Conservation (phyloP, 2,113 vertebrate species). For the Labrus mixtus region DNA sequence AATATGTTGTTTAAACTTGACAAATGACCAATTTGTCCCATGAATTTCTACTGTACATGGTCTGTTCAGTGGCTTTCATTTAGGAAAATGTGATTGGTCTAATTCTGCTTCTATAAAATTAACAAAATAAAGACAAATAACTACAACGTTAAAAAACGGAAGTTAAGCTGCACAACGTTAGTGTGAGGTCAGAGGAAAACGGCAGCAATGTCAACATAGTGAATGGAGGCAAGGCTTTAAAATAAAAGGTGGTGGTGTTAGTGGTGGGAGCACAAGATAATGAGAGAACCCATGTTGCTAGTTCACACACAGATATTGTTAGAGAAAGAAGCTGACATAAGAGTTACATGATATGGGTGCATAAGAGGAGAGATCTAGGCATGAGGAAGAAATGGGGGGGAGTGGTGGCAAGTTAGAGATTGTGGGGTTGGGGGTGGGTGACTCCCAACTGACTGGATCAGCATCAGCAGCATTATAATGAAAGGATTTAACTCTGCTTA, state of each 20-base stretch:
- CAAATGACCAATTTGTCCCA: too few species aligned
- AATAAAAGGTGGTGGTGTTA: background rate
- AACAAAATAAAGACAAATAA: background rate
- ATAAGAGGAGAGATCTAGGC: slow-evolving; percentile 39
- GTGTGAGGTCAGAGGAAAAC: too few species aligned
- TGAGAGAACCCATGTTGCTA: slow-evolving; percentile 21
- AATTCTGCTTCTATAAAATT: too few species aligned
- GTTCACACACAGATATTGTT: background rate
- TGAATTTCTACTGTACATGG: too few species aligned
- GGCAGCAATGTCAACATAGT: background rate
- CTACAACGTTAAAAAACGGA: background rate
- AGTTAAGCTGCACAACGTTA: background rate
- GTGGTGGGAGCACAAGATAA: slow-evolving; percentile 12
- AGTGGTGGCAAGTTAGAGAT: slow-evolving; percentile 14
- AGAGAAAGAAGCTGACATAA: slow-evolving; percentile 42
- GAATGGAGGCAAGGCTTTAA: background rate
- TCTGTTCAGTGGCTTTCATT: too few species aligned
- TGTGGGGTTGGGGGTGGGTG: slow-evolving; percentile 24
- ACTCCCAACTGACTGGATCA: slow-evolving; percentile 66
- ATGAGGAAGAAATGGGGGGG: slow-evolving; percentile 14
- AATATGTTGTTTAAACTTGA: too few species aligned
- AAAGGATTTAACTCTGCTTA: slow-evolving; percentile 73
- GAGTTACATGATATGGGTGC: slow-evolving; percentile 35
- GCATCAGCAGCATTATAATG: slow-evolving; percentile 71
- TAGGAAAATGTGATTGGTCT: too few species aligned